These are phyloP conservation scores for Rutilus rutilus DNA, from an alignment of 2,113 vertebrate genomes.

Conservation along the genomic window DNA sequence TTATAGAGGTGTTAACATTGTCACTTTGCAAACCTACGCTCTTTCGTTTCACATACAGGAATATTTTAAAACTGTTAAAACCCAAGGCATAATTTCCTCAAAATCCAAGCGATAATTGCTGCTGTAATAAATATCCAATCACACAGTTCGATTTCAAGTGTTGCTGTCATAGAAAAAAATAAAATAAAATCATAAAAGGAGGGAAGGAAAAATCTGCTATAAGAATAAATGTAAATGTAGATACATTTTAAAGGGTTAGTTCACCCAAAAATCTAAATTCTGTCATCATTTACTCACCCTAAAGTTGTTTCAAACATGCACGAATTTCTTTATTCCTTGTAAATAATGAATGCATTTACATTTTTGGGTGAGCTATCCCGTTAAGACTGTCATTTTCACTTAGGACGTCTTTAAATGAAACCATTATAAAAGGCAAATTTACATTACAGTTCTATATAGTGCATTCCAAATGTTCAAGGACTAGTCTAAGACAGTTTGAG, in stretches of 20 bases:
- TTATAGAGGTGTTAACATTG: background rate
- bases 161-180: background rate
- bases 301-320: too few relatives aligned
- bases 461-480: background rate
- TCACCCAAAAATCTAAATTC: too few relatives aligned
- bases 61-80: background rate
- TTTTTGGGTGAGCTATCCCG: too few relatives aligned
- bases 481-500: background rate
- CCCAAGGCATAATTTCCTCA: background rate
- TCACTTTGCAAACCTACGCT: background rate
- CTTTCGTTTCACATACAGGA: background rate
- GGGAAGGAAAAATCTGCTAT: background rate
- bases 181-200: background rate
- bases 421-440: background rate
- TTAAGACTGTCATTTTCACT: background rate
- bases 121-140: conserved; percentile 11
- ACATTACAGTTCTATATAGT: background rate
- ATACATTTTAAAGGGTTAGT: background rate
- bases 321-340: too few relatives aligned
- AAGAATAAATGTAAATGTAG: background rate
- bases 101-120: conserved; percentile 9
- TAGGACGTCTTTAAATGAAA: background rate
- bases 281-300: too few relatives aligned
- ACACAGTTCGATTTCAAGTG: background rate
- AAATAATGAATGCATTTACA: too few relatives aligned